phyloP scores from a whole-genome alignment of 2,113 vertebrate genomes.

The Sorex araneus region DNA sequence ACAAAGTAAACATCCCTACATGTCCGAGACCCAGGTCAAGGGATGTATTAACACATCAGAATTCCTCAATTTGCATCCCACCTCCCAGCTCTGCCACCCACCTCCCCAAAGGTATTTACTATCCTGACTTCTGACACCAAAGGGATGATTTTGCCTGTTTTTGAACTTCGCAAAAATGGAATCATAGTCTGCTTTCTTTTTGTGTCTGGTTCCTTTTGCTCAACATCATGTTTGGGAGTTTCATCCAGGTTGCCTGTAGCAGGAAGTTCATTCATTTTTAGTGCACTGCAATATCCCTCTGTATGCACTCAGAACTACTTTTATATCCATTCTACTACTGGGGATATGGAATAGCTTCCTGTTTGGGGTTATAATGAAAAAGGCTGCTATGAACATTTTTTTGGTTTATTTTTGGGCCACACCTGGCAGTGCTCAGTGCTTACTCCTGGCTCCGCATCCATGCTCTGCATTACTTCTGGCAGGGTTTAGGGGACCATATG shows the following conservation, averaged over 20 bases:
- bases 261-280: conserved; percentile 54
- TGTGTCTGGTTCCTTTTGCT: conserved; percentile 54
- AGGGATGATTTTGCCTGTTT: conserved; percentile 41
- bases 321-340: conserved; percentile 57
- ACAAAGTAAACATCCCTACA: conserved; percentile 46
- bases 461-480: no score
- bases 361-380: conserved; percentile 62
- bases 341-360: conserved; percentile 52
- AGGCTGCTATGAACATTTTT: conserved; percentile 61
- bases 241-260: conserved; percentile 60
- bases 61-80: neutral
- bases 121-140: conserved; percentile 45
- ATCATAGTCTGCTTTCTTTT: conserved; percentile 69
- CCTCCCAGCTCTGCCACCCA: neutral
- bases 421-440: no score
- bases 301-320: conserved; percentile 49
- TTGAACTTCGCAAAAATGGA: conserved; percentile 55
- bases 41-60: neutral
- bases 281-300: conserved; percentile 56
- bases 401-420: conserved; percentile 19
- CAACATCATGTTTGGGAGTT: conserved; percentile 64
- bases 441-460: no score
- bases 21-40: conserved; percentile 16
- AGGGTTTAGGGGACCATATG: no score
- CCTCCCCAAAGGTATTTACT: neutral